A percentile compares a stretch with the other conserved stretches of the same genome.
Evolutionary conservation across 2,888 invertebrate genomes (phyloP).

Genomic region (Drosophila eohydei): DNA sequence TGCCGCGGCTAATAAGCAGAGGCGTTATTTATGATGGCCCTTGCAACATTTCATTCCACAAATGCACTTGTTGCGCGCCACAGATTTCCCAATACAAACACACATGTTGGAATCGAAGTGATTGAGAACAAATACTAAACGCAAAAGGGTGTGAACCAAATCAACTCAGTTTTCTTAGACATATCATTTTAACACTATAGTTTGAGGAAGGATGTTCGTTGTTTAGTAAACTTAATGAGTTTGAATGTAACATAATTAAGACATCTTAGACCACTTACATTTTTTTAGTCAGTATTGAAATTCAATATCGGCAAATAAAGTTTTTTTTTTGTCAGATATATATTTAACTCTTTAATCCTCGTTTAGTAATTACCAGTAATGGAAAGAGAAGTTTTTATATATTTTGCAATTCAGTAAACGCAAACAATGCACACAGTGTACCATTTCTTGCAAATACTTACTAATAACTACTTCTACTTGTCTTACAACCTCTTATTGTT

Average conservation of each 20-base stretch:
- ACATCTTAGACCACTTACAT: fast-evolving
- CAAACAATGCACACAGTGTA: neutral
- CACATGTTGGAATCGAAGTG: conserved; percentile 37
- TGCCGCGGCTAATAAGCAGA: conserved; percentile 58
- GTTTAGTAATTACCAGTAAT: neutral
- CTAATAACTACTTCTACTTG: conserved; percentile 3
- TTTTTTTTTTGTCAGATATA: neutral
- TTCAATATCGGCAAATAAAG: too few relatives aligned
- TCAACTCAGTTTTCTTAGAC: conserved; percentile 1
- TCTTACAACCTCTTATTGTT: conserved; percentile 8
- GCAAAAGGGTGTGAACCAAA: conserved; percentile 30
- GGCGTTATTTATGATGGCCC: conserved; percentile 66
- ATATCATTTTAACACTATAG: conserved; percentile 2
- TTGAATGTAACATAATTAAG: too few relatives aligned
- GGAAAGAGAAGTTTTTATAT: neutral
- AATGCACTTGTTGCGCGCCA: conserved; percentile 73
- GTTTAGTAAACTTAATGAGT: neutral
- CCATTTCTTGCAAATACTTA: neutral
- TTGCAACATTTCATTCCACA: conserved; percentile 54
- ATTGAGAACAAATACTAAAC: conserved; percentile 40
- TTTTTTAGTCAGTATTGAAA: neutral
- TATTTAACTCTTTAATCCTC: neutral
- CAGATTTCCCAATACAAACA: conserved; percentile 40
- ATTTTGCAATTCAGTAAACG: neutral
- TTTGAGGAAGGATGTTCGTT: neutral